These are phyloP conservation scores for Apodemus speciosus DNA, from an alignment of 2,113 vertebrate genomes.

Conservation along the genomic window DNA sequence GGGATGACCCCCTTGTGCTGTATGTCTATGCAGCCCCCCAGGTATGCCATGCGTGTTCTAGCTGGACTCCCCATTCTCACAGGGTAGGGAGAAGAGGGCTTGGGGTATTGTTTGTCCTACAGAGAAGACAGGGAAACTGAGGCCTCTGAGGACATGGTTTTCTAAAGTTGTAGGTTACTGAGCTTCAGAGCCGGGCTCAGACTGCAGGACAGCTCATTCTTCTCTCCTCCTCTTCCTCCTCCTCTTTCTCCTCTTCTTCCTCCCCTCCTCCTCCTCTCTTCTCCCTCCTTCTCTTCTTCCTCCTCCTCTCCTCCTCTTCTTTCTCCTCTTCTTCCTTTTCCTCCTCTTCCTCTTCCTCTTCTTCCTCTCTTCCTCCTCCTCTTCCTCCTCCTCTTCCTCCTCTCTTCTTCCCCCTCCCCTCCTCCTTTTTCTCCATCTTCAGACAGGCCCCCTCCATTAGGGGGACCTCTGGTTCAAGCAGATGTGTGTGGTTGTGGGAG, in stretches of 20 bases:
- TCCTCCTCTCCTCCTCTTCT: too few species aligned
- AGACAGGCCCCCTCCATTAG: rapidly evolving
- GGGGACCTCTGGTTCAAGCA: background rate
- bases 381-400: too few species aligned
- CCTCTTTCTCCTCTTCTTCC: too few species aligned
- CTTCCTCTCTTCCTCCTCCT: too few species aligned
- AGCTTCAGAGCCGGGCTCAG: background rate
- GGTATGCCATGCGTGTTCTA: constrained; percentile 70
- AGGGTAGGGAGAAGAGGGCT: background rate
- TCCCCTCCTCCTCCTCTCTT: too few species aligned
- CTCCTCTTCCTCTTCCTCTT: too few species aligned
- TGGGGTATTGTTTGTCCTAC: background rate
- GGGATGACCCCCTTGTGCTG: constrained; percentile 85
- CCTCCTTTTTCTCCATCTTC: background rate
- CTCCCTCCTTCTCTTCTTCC: too few species aligned
- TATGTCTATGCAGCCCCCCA: constrained; percentile 87
- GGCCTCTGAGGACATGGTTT: rapidly evolving
- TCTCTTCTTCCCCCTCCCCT: background rate
- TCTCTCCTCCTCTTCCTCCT: too few species aligned
- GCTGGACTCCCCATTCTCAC: background rate
- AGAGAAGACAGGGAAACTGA: background rate
- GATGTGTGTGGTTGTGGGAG: background rate
- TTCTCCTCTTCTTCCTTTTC: rapidly evolving
- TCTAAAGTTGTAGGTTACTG: background rate
- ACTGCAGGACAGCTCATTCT: background rate